Evolutionary conservation across 1,140 invertebrate species (phyloP), one percentile per base, ranked within the genome.

Genomic region (Diuraphis noxia): DNA sequence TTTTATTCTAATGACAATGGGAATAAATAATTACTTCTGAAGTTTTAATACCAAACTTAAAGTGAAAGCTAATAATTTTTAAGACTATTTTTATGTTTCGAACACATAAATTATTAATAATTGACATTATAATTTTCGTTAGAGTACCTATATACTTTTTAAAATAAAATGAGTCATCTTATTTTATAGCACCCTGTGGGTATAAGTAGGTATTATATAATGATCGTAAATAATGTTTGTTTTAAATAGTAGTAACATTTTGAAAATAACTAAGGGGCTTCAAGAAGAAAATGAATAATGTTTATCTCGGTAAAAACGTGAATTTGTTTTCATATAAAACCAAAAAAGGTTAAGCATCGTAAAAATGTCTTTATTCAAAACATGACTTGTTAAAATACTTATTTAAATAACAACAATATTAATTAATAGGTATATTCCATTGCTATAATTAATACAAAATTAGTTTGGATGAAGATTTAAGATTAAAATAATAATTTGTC

Each of bases 181-280:
- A 84, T 52, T 87, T 87, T n/a, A 56, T 87, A 56, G 49, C 25
- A 56, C 49, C 85, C 85, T 38, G 49, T 56, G 85, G 49, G 23
- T 56, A 86, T 36, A 25, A 87, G 40, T 41, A 21, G 8, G 34
- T 34, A 46, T 21, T 85, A 36, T 30, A 38, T 52, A 38, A 36
- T 36, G n/a, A 19, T 43, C 85, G 36, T 56, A 87, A 56, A 52
- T 87, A 87, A 34, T 38, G 49, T 56, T 87, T 38, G 34, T 87
- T 87, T 86, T 87, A 56, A 56, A 87, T 87, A 40, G 85, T 56
- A 40, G 85, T 56, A 87, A 56, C 30, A 52, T 56, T 87, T 87
- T 30, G 9, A 9, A 25, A 38, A 87, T 56, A n/a, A 43, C 84
- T 85, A 43, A 25, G n/a, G 46, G 23, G 34, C 19, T 36, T 23